Base-by-base conservation (phyloP, 92 coral and sea anemone genomes). In the Scolanthus callimorphus region DNA sequence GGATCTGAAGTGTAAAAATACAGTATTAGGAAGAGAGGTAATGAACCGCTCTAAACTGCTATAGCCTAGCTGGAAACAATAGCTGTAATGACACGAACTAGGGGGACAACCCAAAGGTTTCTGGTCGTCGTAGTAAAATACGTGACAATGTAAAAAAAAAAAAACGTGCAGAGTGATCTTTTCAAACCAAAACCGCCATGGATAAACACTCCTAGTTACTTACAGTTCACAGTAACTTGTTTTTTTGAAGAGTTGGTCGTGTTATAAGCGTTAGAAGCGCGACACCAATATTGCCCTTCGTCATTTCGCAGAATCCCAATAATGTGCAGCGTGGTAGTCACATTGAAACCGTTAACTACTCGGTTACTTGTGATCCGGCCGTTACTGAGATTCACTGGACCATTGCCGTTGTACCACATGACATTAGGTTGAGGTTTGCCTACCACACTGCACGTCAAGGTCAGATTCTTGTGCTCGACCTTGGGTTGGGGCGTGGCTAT, bases 271-370 rank as follows among this genome's bases (percentile, higher is more conserved):
- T 23, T 61, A 0, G 25, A 38, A 4, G 53, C 66, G 8, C 25
- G 38, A 25, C 66, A 60, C 20, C 26, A 60, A 51, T 60, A 60
- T 1, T 17, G 6, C 24, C 51, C 66, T 26, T 61, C 41, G n/a
- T 29, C 45, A 29, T 4, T 15, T 51, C 31, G 34, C 3, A 15
- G 12, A 20, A 19, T 56, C 1, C 39, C 34, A 20, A 25, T 34
- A 6, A 34, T 6, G 41, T 34, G 6, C 41, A 15, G 15, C n/a
- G n/a, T n/a, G n/a, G n/a, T n/a, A n/a, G n/a, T n/a, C n/a, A n/a
- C n/a, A n/a, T n/a, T n/a, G n/a, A n/a, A n/a, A n/a, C n/a, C n/a
- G n/a, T n/a, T 31, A n/a, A n/a, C n/a, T n/a, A n/a, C n/a, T n/a
- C n/a, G n/a, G n/a, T n/a, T n/a, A n/a, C n/a, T n/a, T n/a, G n/a